Conservation (phyloP, 2,113 vertebrate species). For the Hyla sarda region DNA sequence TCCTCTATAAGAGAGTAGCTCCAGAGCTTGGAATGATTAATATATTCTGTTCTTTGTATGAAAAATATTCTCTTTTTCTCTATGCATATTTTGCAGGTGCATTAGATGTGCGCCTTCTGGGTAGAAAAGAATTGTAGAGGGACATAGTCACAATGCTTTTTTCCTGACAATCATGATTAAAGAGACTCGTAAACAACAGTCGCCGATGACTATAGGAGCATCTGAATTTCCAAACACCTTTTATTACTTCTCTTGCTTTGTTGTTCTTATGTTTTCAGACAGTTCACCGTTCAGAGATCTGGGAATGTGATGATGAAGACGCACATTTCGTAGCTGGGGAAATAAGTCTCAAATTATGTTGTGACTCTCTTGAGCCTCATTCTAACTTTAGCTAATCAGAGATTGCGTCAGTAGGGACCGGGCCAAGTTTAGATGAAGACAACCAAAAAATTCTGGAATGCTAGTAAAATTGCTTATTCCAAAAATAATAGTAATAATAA, state of each 20-base stretch:
- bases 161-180: slow-evolving; percentile 30
- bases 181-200: slow-evolving; percentile 17
- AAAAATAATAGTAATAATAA: background rate
- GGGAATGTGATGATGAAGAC: slow-evolving; percentile 14
- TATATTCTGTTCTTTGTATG: background rate
- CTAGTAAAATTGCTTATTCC: background rate
- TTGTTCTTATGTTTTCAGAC: background rate
- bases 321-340: background rate
- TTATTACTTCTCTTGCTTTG: background rate
- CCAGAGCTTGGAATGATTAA: background rate
- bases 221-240: slow-evolving; percentile 20
- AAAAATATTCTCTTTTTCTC: background rate
- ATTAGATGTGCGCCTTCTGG: background rate
- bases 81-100: slow-evolving; percentile 30
- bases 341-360: slow-evolving; percentile 13
- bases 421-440: background rate
- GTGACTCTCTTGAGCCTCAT: background rate
- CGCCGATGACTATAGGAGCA: slow-evolving; percentile 1
- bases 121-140: slow-evolving; percentile 5
- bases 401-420: background rate
- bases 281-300: background rate
- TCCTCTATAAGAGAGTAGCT: background rate
- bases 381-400: background rate
- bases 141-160: background rate
- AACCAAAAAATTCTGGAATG: background rate